Evolutionary conservation across 2,888 invertebrate species (phyloP), one percentile per base, ranked within the genome.

Genomic region (Caenorhabditis sp.): DNA sequence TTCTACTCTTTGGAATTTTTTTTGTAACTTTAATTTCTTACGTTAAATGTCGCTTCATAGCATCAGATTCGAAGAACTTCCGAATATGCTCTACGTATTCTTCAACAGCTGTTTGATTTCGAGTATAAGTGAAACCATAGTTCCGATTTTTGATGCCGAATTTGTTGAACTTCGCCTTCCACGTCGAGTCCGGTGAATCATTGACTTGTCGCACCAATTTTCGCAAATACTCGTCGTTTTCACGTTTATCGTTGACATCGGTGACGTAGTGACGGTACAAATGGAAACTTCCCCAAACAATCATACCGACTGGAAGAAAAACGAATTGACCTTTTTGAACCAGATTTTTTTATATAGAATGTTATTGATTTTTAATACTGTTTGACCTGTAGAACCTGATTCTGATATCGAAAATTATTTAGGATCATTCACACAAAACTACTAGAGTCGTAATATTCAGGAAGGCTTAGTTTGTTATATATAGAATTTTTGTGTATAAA

Each of bases 91-190:
- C 83, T 60, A 86, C 69, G 60, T 86, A 84, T 59, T 86, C 85
- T 27, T 83, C 78, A 12, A 86, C 80, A 8, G 85, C 85, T 10
- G 86, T 86, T 59, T 83, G 67, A 72, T 87, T 87, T 59, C 84
- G 76, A 49, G 86, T 80, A 50, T 83, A 81, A 21, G 73, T 76
- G 69, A 81, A 81, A n/a, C 83, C 81, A 56, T 81, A 81, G 0
- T 72, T 73, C 10, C 70, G 54, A 59, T 80, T 82, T 64, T 83
- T 82, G 67, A 84, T 80, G 23, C 84, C 85, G 53, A 84, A 84
- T 31, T 84, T 85, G 71, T 85, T 85, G 70, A 81, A 85, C 58
- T 84, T 84, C 4, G 85, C 84, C 76, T 86, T 87, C 87, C 87
- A 87, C 36, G 83, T 77, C 14, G 76, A 76, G 56, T 83, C 75